A percentile compares a stretch with the other conserved stretches of the same genome.
Evolutionary conservation across 2,113 vertebrate species (phyloP).

Genomic region (Platanista minor): DNA sequence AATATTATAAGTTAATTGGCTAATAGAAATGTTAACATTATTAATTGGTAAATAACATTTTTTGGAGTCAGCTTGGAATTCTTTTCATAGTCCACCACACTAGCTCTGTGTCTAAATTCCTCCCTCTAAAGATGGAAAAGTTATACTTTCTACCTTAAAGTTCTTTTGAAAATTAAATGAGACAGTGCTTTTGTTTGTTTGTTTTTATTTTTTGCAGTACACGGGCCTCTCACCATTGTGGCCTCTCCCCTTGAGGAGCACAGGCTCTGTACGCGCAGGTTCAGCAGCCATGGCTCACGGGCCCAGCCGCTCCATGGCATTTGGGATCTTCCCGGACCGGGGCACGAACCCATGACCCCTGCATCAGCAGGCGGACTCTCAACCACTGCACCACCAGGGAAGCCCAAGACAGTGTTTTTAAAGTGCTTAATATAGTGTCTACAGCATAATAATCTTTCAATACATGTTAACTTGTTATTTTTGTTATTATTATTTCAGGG

Average conservation of each 20-base stretch:
- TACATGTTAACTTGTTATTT: neutral
- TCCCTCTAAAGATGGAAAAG: neutral
- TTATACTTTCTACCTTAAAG: neutral
- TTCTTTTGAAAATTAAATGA: constrained; percentile 26
- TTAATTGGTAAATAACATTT: neutral
- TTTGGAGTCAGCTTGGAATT: neutral
- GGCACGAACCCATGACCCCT: too few species aligned
- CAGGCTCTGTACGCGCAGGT: too few species aligned
- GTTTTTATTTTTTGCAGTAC: too few species aligned
- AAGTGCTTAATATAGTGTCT: neutral
- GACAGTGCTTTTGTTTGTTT: neutral
- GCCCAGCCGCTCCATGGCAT: too few species aligned
- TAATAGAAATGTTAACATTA: constrained; percentile 3
- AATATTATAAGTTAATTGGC: neutral
- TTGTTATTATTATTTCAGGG: neutral
- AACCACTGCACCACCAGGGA: too few species aligned
- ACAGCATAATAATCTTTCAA: neutral
- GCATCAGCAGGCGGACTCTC: too few species aligned
- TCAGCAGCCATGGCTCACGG: too few species aligned
- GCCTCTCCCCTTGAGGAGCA: too few species aligned
- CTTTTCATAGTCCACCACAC: neutral
- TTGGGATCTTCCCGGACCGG: too few species aligned
- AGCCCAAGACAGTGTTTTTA: neutral
- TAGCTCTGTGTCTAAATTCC: neutral
- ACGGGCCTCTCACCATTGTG: too few species aligned